Base-by-base conservation (phyloP, 2,888 invertebrate genomes). In the Iphiclides podalirius region DNA sequence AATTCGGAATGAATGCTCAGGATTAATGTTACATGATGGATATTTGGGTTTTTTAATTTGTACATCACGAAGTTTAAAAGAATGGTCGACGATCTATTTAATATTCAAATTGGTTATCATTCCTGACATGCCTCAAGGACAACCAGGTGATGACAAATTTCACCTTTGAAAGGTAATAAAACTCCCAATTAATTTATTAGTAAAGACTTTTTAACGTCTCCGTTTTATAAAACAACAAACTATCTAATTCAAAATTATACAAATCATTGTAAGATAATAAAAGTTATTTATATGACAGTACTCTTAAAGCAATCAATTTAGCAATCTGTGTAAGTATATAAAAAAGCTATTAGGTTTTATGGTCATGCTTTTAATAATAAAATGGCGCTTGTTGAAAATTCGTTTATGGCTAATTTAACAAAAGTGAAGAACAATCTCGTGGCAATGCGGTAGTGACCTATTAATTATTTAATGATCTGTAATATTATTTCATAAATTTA, bases 81-180 rank as follows among this genome's bases (percentile, higher is more conserved):
- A 39, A 46, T 46, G 14, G 38, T 2, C 42, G 7, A 11, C 45
- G 31, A 17, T 13, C 49, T 49, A 45, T 46, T 52, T 53, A 41
- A 49, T 38, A 53, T 49, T 49, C 46, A 35, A 47, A 48, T 48
- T 36, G 20, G 20, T 49, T 38, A 31, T 33, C 20, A 20, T 20
- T 33, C 6, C 13, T 28, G 28, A 20, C 20, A 33, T 13, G 13
- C 8, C 9, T 31, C 37, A 45, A 45, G 37, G 37, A 37, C 28
- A 36, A 12, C 28, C 9, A 14, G 12, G 7, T 4, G 11, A 44
- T 44, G 28, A 17, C 15, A 33, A 39, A 40, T 14, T 11, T 38
- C 8, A 45, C 17, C 31, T n/a, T 31, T 7, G 17, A 39, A 13
- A 20, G 2, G 12, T 23, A 23, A 14, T 20, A 13, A 39, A 31